phyloP scores from a whole-genome alignment of 37 sponge, comb jelly and placozoan species.

The Beroe ovata region DNA sequence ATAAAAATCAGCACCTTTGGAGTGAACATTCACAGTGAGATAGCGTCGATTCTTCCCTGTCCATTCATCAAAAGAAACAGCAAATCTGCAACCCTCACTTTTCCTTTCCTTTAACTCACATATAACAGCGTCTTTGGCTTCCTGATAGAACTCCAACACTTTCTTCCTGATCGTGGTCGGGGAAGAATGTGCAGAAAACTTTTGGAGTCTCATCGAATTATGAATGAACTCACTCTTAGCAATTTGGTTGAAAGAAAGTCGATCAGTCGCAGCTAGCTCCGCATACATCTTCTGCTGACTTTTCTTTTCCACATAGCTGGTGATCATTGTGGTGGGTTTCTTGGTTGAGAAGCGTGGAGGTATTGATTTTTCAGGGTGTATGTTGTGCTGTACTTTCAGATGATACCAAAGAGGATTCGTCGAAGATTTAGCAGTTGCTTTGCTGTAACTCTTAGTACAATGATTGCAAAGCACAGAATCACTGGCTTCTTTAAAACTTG shows the following conservation, averaged over 20 bases:
- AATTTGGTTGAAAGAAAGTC: not conserved
- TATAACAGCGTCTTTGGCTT: constrained; percentile 20
- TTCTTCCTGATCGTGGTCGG: constrained; percentile 12
- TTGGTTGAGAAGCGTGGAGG: not conserved
- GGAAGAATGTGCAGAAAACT: not conserved
- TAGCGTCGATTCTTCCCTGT: not conserved
- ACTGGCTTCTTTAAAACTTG: not conserved
- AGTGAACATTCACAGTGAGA: constrained; percentile 16
- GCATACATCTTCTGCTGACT: not conserved
- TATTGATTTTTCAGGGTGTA: not conserved
- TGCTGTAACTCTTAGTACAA: not conserved
- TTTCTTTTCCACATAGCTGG: not conserved
- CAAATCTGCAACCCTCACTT: not conserved
- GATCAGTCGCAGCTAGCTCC: not conserved
- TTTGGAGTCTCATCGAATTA: not conserved
- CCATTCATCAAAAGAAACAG: constrained; percentile 47
- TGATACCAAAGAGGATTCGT: not conserved
- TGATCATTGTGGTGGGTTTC: not conserved
- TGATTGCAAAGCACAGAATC: not conserved
- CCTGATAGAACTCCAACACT: constrained; percentile 6
- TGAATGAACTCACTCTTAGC: not conserved
- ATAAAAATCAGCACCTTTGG: not conserved
- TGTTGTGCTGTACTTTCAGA: not conserved
- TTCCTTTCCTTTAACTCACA: not conserved
- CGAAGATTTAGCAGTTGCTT: not conserved